Conservation (phyloP, 2,113 vertebrate genomes). For the Gobius niger region DNA sequence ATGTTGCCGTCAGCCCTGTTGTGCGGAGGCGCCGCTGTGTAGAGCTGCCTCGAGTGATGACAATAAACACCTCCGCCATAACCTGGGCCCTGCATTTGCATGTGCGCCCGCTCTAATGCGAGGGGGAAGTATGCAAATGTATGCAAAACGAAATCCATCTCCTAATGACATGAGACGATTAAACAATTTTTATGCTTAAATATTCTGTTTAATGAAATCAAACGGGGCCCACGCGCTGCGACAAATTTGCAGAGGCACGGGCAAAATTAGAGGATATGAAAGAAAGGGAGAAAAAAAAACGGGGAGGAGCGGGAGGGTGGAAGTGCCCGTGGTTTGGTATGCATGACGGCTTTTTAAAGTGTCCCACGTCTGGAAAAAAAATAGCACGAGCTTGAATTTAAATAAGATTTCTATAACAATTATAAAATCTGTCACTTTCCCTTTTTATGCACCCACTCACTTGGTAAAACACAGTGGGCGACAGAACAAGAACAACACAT, state of each 20-base stretch:
- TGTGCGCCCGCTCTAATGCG: slow-evolving; percentile 88
- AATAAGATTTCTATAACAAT: slow-evolving; percentile 72
- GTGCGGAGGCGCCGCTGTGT: slow-evolving; percentile 80
- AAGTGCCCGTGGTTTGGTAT: slow-evolving; percentile 59
- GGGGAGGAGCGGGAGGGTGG: slow-evolving; percentile 9
- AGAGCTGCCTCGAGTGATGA: slow-evolving; percentile 90
- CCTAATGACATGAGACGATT: slow-evolving; percentile 98
- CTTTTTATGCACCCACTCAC: slow-evolving; percentile 57
- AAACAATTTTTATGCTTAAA: slow-evolving; percentile 99
- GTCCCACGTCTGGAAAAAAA: slow-evolving; percentile 51
- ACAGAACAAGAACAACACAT: slow-evolving; percentile 51
- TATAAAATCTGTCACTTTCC: slow-evolving; percentile 68
- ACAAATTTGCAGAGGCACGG: slow-evolving; percentile 90
- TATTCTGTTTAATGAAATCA: slow-evolving; percentile 99
- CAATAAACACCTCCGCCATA: slow-evolving; percentile 95
- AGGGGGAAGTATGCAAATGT: slow-evolving; percentile 93
- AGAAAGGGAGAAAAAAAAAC: slow-evolving; percentile 67
- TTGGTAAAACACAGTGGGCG: slow-evolving; percentile 55
- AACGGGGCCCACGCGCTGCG: slow-evolving; percentile 86
- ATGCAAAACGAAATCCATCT: slow-evolving; percentile 99
- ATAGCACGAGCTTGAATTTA: slow-evolving; percentile 63
- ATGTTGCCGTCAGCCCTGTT: slow-evolving; percentile 75
- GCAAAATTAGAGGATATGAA: slow-evolving; percentile 84
- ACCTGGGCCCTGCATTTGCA: slow-evolving; percentile 90
- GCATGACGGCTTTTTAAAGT: slow-evolving; percentile 72